phyloP scores from a whole-genome alignment of 1,140 invertebrate species.

The Trypoxylus dichotomus region DNA sequence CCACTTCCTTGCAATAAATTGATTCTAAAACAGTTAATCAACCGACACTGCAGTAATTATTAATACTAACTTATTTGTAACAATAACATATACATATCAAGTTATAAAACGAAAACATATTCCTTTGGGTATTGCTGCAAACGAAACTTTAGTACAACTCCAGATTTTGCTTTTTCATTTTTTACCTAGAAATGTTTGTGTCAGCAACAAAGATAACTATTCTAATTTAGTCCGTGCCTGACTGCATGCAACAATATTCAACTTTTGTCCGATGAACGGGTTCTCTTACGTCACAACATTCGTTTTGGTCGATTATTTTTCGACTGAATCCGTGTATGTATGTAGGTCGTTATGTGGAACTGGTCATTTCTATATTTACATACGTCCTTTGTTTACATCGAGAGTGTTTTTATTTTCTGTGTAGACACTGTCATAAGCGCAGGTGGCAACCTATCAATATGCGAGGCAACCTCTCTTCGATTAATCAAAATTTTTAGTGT shows the following conservation, averaged over 20 bases:
- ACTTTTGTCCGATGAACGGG: slow-evolving; percentile 13
- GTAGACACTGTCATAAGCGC: background rate
- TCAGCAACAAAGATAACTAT: background rate
- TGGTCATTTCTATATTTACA: slow-evolving; percentile 25
- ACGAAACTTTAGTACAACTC: too few species aligned
- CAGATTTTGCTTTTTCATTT: too few species aligned
- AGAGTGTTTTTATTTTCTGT: slow-evolving; percentile 1
- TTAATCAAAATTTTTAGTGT: too few species aligned
- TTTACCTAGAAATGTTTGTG: too few species aligned
- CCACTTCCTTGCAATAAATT: too few species aligned
- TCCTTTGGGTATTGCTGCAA: too few species aligned
- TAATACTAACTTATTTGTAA: too few species aligned
- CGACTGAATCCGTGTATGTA: background rate
- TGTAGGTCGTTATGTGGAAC: slow-evolving; percentile 15
- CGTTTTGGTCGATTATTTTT: slow-evolving; percentile 16
- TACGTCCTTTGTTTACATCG: slow-evolving; percentile 19
- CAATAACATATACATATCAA: too few species aligned
- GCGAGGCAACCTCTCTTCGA: background rate
- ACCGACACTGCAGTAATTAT: too few species aligned
- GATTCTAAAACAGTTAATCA: too few species aligned
- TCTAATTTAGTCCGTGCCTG: background rate
- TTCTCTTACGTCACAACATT: slow-evolving; percentile 9
- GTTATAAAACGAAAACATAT: too few species aligned
- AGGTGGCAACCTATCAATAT: background rate
- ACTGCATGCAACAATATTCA: background rate